phyloP scores from a whole-genome alignment of 2,888 invertebrate genomes.

The Ganaspis brasiliensis region DNA sequence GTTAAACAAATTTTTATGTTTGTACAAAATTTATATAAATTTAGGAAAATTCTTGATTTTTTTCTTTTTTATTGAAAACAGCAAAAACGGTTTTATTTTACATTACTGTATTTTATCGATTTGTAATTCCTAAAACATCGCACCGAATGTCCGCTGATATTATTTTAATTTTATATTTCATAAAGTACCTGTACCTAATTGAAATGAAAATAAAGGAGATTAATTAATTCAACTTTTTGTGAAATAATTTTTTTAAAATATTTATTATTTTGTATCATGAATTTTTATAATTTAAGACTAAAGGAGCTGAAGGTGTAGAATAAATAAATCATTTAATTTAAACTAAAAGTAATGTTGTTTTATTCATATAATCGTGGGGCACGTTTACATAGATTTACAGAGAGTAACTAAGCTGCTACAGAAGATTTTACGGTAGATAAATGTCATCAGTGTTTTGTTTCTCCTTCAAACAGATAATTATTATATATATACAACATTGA shows the following conservation, averaged over 20 bases:
- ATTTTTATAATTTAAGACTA: too few species aligned
- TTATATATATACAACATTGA: constrained; percentile 77
- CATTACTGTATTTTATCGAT: background rate
- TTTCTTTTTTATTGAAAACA: too few species aligned
- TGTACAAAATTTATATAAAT: background rate
- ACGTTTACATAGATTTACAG: constrained; percentile 79
- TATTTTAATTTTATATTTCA: constrained; percentile 9
- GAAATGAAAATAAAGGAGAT: constrained; percentile 31
- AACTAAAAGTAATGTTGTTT: constrained; percentile 74
- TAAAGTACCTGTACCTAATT: constrained; percentile 22
- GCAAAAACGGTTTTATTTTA: too few species aligned
- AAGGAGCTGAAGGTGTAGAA: background rate
- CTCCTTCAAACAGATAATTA: constrained; percentile 60
- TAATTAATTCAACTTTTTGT: background rate
- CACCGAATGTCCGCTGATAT: background rate
- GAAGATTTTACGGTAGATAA: constrained; percentile 70
- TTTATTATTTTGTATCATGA: too few species aligned
- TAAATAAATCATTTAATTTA: background rate
- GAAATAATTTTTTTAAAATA: too few species aligned
- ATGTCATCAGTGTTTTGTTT: constrained; percentile 70
- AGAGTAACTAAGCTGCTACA: constrained; percentile 75
- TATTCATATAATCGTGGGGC: constrained; percentile 74
- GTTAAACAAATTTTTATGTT: background rate
- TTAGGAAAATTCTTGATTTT: too few species aligned
- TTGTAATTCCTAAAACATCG: too few species aligned